Base-by-base conservation (phyloP, 2,797 vertebrate species). In the Lutjanus argentimaculatus region DNA sequence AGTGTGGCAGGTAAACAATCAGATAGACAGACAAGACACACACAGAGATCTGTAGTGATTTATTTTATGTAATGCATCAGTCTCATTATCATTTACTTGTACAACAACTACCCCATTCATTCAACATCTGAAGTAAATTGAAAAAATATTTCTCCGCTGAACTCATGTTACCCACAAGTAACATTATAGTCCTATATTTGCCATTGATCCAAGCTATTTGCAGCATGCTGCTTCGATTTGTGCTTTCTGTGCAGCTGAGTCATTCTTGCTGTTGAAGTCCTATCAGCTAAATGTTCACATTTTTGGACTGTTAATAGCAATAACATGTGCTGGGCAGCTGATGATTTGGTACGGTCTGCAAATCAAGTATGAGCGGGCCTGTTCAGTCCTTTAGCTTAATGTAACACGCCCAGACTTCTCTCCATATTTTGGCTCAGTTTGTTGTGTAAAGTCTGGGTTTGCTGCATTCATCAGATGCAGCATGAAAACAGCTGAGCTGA, bases 181-280 rank as follows among this genome's bases (percentile, higher is more conserved):
- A 79, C 69, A 75, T 74, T 48, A 64, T 19, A 55, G 78, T 62
- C 57, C 16, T 17, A 22, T 73, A 76, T 65, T 17, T 75, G 62
- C 21, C 8, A 73, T 80, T 49, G 51, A 79, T 71, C 17, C 25
- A 36, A 40, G 82, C 46, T 69, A 55, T 73, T 61, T 67, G 59
- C 30, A 72, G 72, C 79, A 80, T 59, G 62, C 43, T 77, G 67
- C 65, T 86, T 77, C 21, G 3, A 79, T 79, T 84, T 79, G 49
- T 52, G 53, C 45, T 56, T 65, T 56, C 52, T 70, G 16, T 63
- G 46, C 8, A 36, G 2, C 56, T 55, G 64, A 88, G 45, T 74
- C 22, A 74, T 65, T 46, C 45, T n/a, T 63, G 65, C 63, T 67
- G 14, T 17, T 73, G 45, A 63, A 42, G 61, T 62, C 51, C 19